Base-by-base conservation (phyloP, 35 echinoderm and acorn worm genomes). In the Ophiothrix spiculata region DNA sequence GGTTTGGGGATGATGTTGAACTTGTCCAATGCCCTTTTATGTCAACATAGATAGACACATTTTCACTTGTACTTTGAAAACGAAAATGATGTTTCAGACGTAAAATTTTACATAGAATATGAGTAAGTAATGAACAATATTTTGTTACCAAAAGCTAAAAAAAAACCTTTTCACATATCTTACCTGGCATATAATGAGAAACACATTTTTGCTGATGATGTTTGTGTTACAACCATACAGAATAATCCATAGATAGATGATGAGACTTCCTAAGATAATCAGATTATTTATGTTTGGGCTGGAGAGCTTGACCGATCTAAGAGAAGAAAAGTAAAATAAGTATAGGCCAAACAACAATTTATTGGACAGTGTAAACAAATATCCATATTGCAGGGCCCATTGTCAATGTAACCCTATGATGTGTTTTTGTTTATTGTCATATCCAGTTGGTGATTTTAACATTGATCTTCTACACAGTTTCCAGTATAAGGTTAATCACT, bases 241-340 rank as follows among this genome's bases (percentile, higher is more conserved):
- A 38, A 87, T 34, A 25, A 92, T 75, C 33, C 76, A 87, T 37
- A 74, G 28, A 29, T 92, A 92, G 8, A 83, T 56, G 34, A 87
- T 21, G n/a, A 82, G 31, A 41, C 84, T 74, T 19, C 90, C 90
- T 23, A 92, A 41, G 37, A 92, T 92, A 56, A 92, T 87, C 34
- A 87, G 77, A 40, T 92, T 92, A 34, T 92, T 92, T 35, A 92
- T 40, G 56, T 87, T 82, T 32, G 90, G 90, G 37, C 90, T 92
- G 0, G 90, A 92, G 54, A 92, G 49, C 64, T 87, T 92, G 8
- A 92, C 79, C 3, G 39, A 75, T 56, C 90, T 92, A 10, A 3
- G 64, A 35, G 23, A 56, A 69, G 29, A 25, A 15, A 69, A 4
- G 29, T 49, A 49, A 49, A 49, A 49, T 49, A 49, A 49, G 19